Base-by-base conservation (phyloP, 2,888 invertebrate genomes). In the Nomada hirtipes region DNA sequence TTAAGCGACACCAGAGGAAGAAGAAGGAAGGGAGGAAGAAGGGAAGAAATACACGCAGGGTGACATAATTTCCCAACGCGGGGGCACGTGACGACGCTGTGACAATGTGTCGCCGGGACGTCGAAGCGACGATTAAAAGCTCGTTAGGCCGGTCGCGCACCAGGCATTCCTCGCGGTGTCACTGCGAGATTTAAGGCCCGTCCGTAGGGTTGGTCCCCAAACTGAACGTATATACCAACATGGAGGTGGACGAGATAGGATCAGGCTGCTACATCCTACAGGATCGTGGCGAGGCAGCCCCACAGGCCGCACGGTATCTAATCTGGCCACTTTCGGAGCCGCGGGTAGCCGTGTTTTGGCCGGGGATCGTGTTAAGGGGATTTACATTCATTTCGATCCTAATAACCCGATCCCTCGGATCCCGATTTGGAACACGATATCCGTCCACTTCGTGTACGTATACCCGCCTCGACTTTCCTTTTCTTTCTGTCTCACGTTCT, bases 341-440 rank as follows among this genome's bases (percentile, higher is more conserved):
- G 91, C 92, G 93, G 92, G 93, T 93, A 93, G 93, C 93, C 92
- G 92, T 93, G 93, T 93, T 93, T 93, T 93, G 92, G 90, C 91
- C 88, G 89, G 91, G 93, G 93, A 93, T 93, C 93, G 92, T 93
- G 93, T 93, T 93, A 93, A 93, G 93, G 92, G 93, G 93, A 93
- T 93, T 93, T 93, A 93, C 93, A 93, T 93, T 93, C 92, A 93
- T 93, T 93, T 93, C 91, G 92, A 93, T 93, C 93, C 93, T 93
- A 93, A 93, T 93, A 93, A 93, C 93, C 93, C 92, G 93, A 92
- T 91, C 92, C 92, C 91, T 90, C 79, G 88, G 91, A 92, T 92
- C 91, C 90, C 89, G 93, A 93, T 93, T 93, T 92, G 92, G 92
- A 93, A 93, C 91, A 92, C 91, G 92, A 92, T 93, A 92, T 90